A percentile compares a stretch with the other conserved stretches of the same genome.
phyloP scores from a whole-genome alignment of 2,797 vertebrate genomes.

The Labroides dimidiatus region DNA sequence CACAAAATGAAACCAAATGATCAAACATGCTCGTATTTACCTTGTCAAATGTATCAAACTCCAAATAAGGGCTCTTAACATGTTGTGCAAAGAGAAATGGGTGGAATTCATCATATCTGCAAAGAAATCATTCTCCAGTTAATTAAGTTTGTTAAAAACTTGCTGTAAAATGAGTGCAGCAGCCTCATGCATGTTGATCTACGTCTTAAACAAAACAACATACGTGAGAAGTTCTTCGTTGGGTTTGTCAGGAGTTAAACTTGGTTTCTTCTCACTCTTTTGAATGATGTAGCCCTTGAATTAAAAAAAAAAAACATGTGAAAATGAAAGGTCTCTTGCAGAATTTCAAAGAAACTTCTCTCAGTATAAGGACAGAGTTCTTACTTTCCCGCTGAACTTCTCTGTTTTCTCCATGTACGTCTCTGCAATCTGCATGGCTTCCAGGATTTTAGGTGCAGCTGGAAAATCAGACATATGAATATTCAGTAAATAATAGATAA shows the following conservation, averaged over 20 bases:
- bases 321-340: background rate
- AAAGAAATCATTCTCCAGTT: slow-evolving; percentile 38
- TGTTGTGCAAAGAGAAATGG: slow-evolving; percentile 96
- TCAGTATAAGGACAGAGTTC: background rate
- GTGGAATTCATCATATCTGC: slow-evolving; percentile 98
- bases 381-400: slow-evolving; percentile 90
- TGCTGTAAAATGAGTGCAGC: background rate
- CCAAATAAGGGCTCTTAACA: slow-evolving; percentile 87
- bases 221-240: slow-evolving; percentile 95
- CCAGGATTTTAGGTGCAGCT: slow-evolving; percentile 86
- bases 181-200: no score
- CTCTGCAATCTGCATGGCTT: slow-evolving; percentile 91
- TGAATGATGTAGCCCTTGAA: slow-evolving; percentile 95
- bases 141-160: slow-evolving; percentile 3
- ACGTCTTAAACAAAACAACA: slow-evolving; percentile 45
- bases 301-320: slow-evolving; percentile 8
- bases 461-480: slow-evolving; percentile 26
- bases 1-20: background rate
- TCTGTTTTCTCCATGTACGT: slow-evolving; percentile 88
- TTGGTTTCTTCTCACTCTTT: slow-evolving; percentile 95
- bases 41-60: slow-evolving; percentile 98
- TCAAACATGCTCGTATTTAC: slow-evolving; percentile 64
- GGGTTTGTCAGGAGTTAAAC: slow-evolving; percentile 87
- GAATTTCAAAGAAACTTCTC: background rate
- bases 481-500: background rate